phyloP scores from a whole-genome alignment of 2,113 vertebrate genomes.

The Petaurus breviceps region DNA sequence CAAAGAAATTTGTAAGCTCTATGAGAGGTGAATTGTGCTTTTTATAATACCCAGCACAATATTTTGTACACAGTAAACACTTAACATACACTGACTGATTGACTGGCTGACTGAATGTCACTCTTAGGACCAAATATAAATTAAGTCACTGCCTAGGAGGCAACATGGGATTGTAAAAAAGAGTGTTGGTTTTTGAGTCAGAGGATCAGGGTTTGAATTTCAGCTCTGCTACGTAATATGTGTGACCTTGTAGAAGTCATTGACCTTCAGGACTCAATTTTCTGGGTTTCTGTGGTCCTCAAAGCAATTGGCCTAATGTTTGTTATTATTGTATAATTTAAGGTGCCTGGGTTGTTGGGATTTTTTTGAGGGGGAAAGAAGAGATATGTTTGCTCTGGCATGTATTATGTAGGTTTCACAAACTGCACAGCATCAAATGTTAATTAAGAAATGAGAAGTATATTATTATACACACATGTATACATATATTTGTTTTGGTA shows the following conservation, averaged over 20 bases:
- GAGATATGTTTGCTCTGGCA: background rate
- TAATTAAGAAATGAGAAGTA: background rate
- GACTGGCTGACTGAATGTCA: background rate
- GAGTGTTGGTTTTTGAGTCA: background rate
- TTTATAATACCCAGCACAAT: background rate
- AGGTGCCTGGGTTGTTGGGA: background rate
- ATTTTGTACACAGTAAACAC: background rate
- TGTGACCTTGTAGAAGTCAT: background rate
- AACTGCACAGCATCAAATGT: background rate
- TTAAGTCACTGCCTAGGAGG: background rate
- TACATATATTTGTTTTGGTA: background rate
- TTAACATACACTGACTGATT: background rate
- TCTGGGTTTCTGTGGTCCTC: background rate
- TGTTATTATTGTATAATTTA: background rate
- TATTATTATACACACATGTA: no score
- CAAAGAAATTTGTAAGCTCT: background rate
- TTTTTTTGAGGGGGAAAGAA: background rate
- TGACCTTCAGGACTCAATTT: background rate
- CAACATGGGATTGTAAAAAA: background rate
- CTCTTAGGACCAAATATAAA: background rate
- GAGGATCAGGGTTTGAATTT: background rate
- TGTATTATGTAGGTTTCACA: background rate
- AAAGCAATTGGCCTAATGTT: background rate
- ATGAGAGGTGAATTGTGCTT: background rate
- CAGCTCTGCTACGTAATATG: background rate